These are phyloP conservation scores for Megalopta genalis DNA, from an alignment of 1,140 invertebrate species.

Conservation along the genomic window DNA sequence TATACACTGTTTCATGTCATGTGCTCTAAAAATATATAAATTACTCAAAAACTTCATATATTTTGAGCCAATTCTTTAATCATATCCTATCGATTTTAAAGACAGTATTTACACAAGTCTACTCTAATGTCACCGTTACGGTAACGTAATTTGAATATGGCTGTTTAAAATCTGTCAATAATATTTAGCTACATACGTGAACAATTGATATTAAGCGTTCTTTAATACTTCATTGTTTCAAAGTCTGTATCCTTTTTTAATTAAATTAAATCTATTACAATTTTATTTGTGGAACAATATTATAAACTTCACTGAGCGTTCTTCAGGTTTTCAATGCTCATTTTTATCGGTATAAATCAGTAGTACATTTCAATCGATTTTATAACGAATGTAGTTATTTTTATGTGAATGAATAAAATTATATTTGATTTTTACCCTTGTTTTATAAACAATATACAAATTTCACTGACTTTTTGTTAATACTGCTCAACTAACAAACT, in stretches of 20 bases:
- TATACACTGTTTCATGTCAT: no score
- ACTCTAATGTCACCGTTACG: neutral
- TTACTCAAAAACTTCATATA: neutral
- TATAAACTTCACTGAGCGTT: no score
- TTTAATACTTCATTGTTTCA: no score
- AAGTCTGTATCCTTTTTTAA: no score
- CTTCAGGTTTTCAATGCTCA: no score
- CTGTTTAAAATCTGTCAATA: neutral
- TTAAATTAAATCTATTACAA: no score
- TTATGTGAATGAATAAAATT: no score
- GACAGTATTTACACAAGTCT: neutral
- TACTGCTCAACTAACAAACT: neutral
- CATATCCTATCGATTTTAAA: constrained; percentile 19
- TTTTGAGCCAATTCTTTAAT: neutral
- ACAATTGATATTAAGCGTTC: neutral
- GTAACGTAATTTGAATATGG: neutral
- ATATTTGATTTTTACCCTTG: neutral
- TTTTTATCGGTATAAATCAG: no score
- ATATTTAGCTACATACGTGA: neutral
- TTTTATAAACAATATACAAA: constrained; percentile 11
- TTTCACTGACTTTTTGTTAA: neutral
- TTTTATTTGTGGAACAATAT: no score
- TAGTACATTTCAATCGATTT: no score
- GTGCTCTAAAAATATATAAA: neutral
- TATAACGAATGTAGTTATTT: no score